phyloP scores from a whole-genome alignment of 2,888 invertebrate species.

The Caradrina kadenii region DNA sequence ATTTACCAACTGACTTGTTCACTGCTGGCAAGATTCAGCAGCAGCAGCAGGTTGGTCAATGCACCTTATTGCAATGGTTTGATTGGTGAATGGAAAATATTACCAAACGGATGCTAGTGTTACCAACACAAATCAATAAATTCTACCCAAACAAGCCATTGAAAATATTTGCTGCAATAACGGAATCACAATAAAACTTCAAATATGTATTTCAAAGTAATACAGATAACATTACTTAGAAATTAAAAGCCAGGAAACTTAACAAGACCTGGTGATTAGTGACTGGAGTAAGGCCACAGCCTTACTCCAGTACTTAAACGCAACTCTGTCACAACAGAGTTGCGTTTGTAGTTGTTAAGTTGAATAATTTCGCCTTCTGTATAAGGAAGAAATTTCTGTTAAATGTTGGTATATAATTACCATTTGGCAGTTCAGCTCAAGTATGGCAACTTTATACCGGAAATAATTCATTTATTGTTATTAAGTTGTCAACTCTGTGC shows the following conservation, averaged over 20 bases:
- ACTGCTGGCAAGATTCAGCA: constrained; percentile 79
- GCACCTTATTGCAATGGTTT: constrained; percentile 88
- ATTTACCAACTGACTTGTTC: constrained; percentile 83
- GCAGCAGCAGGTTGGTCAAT: constrained; percentile 89
- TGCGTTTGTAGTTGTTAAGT: too few relatives aligned
- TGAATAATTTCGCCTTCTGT: too few relatives aligned
- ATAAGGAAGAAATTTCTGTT: neutral
- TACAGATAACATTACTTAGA: too few relatives aligned
- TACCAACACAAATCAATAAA: constrained; percentile 62
- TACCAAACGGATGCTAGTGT: constrained; percentile 80
- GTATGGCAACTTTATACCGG: constrained; percentile 69
- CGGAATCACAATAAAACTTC: neutral
- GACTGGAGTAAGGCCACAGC: too few relatives aligned
- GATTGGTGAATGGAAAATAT: constrained; percentile 87
- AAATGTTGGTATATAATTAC: neutral
- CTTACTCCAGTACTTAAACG: too few relatives aligned
- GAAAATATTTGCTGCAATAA: neutral
- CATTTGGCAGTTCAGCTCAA: constrained; percentile 7
- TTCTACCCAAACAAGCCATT: constrained; percentile 46
- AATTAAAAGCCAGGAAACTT: too few relatives aligned
- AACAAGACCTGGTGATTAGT: too few relatives aligned
- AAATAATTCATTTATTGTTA: constrained; percentile 44
- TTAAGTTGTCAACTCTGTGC: constrained; percentile 64
- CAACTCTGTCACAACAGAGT: too few relatives aligned
- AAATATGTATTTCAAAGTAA: too few relatives aligned